Percentiles rank a stretch among this genome's conserved stretches.
Evolutionary conservation across 2,888 invertebrate genomes (phyloP).

Genomic region (Busseola fusca): DNA sequence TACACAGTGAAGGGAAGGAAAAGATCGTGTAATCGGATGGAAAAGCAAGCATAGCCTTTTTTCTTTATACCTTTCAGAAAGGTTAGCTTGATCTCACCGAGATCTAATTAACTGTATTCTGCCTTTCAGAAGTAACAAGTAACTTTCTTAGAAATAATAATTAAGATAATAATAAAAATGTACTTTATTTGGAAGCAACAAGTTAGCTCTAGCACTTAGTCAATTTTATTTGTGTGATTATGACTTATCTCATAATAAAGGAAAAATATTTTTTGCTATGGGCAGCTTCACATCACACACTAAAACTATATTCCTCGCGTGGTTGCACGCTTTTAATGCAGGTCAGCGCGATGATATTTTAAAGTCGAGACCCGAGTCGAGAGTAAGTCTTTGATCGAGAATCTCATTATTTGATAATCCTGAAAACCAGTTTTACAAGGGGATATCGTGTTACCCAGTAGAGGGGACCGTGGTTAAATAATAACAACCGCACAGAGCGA

Average conservation of each 20-base stretch:
- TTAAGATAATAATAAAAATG: background rate
- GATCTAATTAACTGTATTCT: background rate
- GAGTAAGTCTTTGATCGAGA: background rate
- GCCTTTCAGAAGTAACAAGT: background rate
- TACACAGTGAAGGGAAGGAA: conserved; percentile 7
- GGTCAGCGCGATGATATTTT: background rate
- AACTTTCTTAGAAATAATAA: background rate
- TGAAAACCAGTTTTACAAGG: background rate
- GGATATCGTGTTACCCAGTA: background rate
- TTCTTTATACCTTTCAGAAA: background rate
- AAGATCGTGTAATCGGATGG: conserved; percentile 8
- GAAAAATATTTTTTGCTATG: too few relatives aligned
- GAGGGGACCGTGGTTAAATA: too few relatives aligned
- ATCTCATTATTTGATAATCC: background rate
- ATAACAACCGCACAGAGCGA: too few relatives aligned
- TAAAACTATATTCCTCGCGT: background rate
- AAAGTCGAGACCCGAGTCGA: background rate
- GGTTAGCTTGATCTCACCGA: background rate
- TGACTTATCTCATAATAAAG: background rate
- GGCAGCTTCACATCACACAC: background rate
- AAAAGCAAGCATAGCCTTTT: conserved; percentile 15
- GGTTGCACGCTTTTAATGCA: background rate
- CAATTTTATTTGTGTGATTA: conserved; percentile 1
- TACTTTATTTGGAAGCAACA: conserved; percentile 1
- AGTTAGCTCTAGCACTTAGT: background rate